Base-by-base conservation (phyloP, 2,797 vertebrate genomes). In the Ptychadena robeensis region DNA sequence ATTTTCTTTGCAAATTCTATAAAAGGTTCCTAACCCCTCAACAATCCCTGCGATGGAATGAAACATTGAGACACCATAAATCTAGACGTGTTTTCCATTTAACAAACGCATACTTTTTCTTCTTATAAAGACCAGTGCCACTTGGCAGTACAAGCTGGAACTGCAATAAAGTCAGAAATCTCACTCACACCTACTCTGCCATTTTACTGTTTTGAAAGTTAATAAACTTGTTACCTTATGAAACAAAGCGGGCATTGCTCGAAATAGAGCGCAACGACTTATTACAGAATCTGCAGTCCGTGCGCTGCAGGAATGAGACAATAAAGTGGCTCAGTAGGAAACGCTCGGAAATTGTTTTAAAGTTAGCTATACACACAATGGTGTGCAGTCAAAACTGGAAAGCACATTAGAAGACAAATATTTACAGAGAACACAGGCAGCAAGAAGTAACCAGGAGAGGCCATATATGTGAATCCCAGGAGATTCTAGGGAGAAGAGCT, bases 171-270 rank as follows among this genome's bases (percentile, higher is more conserved):
- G 82, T 66, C 69, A 40, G n/a, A 40, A 67, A 68, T 2, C 82
- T 84, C 82, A 79, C 76, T 68, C 65, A 44, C 82, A 84, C 76
- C 82, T 84, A 79, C 76, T 79, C 76, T 84, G 82, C 64, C 76
- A 69, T 84, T 84, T 79, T 84, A 84, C 82, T 34, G 76, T 73
- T 84, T 80, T 53, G 73, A 74, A 83, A 84, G 82, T 84, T 73
- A 80, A 84, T 84, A 84, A 84, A 84, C 64, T 57, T 79, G 82
- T 73, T 79, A 84, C 76, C 76, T 74, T 79, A 69, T 80, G 76
- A 84, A 80, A 84, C 63, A 73, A 78, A 72, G 57, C 38, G 74
- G 53, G 73, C 73, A 72, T 38, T 83, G 68, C 66, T 48, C 67
- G 66, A 69, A 77, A 77, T 53, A 2, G 35, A 71, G 74, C 12